These are phyloP conservation scores for Pantherophis guttatus DNA, from an alignment of 2,113 vertebrate genomes.

Conservation along the genomic window DNA sequence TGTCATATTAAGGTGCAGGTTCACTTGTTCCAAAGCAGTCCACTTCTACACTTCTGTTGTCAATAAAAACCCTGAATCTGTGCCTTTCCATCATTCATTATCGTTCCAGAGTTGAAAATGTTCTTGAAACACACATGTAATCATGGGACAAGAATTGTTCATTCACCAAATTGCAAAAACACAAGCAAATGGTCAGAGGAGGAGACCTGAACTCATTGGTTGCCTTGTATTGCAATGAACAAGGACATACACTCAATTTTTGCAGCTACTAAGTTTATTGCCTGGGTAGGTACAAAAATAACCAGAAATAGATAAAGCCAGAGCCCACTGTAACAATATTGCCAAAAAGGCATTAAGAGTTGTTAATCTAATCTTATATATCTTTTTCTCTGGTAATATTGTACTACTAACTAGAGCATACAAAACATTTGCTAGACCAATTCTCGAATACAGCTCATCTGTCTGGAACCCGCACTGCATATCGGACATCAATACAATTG, in stretches of 20 bases:
- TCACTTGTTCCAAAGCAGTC: conserved; percentile 10
- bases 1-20: conserved; percentile 39
- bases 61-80: background rate
- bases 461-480: no score
- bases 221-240: background rate
- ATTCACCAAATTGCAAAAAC: background rate
- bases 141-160: background rate
- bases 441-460: no score
- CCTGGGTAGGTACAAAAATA: background rate
- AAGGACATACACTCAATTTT: background rate
- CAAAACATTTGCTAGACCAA: no score
- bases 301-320: no score
- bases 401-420: no score
- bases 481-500: no score
- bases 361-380: no score
- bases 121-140: background rate
- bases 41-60: conserved; percentile 27
- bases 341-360: no score
- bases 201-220: background rate
- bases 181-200: background rate
- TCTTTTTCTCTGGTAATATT: no score
- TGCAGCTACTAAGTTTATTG: background rate
- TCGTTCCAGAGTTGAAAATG: background rate
- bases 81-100: background rate
- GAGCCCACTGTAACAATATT: no score